A percentile compares a stretch with the other conserved stretches of the same genome.
phyloP scores from a whole-genome alignment of 1,140 invertebrate species.

The Helicoverpa zea region DNA sequence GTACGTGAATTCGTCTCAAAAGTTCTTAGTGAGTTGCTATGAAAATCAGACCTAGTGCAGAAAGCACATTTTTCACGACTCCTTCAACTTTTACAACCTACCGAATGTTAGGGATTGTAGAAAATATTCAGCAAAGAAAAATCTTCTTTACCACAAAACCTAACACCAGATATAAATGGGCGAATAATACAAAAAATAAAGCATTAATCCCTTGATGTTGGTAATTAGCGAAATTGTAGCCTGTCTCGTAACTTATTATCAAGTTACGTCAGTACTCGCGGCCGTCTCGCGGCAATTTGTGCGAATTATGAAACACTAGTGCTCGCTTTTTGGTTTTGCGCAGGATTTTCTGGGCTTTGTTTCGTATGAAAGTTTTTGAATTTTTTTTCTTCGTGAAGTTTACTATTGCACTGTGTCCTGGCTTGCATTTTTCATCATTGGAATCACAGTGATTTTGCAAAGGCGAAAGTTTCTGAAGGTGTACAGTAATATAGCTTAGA shows the following conservation, averaged over 20 bases:
- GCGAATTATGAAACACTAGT: slow-evolving; percentile 34
- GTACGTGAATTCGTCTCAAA: no score
- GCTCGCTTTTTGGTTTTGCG: not conserved
- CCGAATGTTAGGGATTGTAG: no score
- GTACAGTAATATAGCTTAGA: no score
- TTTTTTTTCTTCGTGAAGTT: not conserved
- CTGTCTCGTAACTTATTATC: slow-evolving; percentile 46
- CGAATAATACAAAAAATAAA: slow-evolving; percentile 7
- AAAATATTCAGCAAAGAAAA: not conserved
- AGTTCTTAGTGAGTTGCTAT: no score
- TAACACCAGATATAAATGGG: slow-evolving; percentile 5
- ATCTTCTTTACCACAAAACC: not conserved
- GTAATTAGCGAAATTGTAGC: slow-evolving; percentile 47
- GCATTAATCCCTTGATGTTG: slow-evolving; percentile 37
- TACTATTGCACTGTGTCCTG: no score
- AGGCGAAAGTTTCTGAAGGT: no score
- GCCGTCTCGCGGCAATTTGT: slow-evolving; percentile 41
- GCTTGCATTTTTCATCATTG: no score
- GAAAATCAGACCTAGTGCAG: no score
- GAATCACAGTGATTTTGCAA: no score
- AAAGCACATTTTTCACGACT: no score
- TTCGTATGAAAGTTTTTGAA: not conserved
- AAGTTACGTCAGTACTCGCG: slow-evolving; percentile 38
- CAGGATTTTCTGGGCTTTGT: not conserved
- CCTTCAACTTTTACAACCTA: no score